Evolutionary conservation across 2,888 invertebrate species (phyloP).

Genomic region (Polietes domitor): DNA sequence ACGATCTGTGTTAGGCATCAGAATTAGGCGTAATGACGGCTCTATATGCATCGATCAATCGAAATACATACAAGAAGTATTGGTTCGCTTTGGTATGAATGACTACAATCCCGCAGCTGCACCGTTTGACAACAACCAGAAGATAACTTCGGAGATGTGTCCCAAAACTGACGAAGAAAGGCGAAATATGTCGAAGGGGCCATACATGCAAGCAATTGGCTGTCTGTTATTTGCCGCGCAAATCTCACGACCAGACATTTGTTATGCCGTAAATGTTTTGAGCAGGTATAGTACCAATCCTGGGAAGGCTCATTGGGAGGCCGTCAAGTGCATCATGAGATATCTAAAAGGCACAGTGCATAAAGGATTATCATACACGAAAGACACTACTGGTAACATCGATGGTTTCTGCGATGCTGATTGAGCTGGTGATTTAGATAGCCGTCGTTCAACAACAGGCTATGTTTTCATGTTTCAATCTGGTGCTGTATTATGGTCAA

Average conservation of each 20-base stretch:
- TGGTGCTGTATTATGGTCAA: slow-evolving; percentile 50
- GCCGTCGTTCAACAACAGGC: slow-evolving; percentile 50
- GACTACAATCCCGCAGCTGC: slow-evolving; percentile 33
- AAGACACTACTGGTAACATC: background rate
- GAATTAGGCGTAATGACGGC: background rate
- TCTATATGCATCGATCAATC: slow-evolving; percentile 11
- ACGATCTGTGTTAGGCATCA: slow-evolving; percentile 2
- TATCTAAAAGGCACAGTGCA: background rate
- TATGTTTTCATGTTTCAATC: slow-evolving; percentile 48
- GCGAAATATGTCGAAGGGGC: slow-evolving; percentile 5
- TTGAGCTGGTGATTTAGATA: too few species aligned
- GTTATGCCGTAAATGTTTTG: background rate
- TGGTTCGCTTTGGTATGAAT: background rate
- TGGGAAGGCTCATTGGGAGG: background rate
- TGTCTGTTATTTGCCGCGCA: slow-evolving; percentile 12
- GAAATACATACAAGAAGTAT: background rate
- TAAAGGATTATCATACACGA: background rate
- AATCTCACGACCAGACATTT: background rate
- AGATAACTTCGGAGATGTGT: background rate
- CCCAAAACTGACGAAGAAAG: background rate
- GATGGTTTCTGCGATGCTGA: background rate
- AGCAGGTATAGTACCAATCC: background rate
- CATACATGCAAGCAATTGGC: slow-evolving; percentile 18
- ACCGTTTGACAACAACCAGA: slow-evolving; percentile 20
- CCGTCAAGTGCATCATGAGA: background rate